Evolutionary conservation across 2,113 vertebrate genomes (phyloP), one percentile per base, ranked within the genome.

Genomic region (Anguilla rostrata): DNA sequence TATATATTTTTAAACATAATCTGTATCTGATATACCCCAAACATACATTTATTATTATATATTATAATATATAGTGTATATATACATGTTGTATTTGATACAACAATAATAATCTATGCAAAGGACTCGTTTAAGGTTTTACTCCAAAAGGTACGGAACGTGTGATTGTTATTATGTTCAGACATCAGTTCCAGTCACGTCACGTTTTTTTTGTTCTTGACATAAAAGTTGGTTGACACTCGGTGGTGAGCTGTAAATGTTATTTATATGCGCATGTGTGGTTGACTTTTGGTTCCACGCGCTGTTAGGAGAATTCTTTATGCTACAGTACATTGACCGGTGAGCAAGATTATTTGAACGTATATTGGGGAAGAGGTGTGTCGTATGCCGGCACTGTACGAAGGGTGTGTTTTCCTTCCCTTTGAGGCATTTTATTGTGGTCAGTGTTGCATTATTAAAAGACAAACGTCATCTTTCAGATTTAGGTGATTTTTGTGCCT

Each of bases 1-100:
- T 92, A 92, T 94, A 53, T 46, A 34, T 85, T 78, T 79, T 79
- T 43, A 18, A 66, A 43, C 75, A 5, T 85, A n/a, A 91, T 91
- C 88, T 90, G 81, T 89, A 89, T 83, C 39, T 82, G 81, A 87
- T 91, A 86, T 80, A 34, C 89, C 86, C 53, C 84, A 82, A 86
- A 79, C 83, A 86, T 88, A 34, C 39, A 57, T 85, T 85, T 40
- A 86, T 80, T 12, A 43, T 85, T 88, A 49, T 82, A 53, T 63
- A 82, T 81, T 85, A 41, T 39, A 83, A 41, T 46, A 78, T 87
- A 43, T 75, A 40, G 22, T 85, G 49, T 84, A 57, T 81, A 63
- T 86, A n/a, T 60, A 71, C 63, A 29, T 34, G 43, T 46, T 63
- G 75, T 86, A 88, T 86, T 82, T 85, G 78, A 85, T 84, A 26